Conservation (phyloP, 2,797 vertebrate genomes). For the Antennarius maculatus region DNA sequence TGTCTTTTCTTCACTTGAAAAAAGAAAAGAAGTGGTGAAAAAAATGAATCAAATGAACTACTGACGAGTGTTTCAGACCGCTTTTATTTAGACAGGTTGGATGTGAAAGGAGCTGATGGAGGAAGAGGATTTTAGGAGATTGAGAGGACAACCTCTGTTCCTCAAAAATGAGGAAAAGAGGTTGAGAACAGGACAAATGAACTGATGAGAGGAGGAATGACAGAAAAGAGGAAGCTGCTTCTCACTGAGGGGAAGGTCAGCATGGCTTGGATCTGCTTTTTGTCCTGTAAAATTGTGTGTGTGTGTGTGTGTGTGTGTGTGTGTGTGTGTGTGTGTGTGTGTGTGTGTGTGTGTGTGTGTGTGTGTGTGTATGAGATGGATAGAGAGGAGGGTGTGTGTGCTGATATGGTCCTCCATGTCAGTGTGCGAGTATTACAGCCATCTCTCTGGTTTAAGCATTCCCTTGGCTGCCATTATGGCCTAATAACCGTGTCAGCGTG, state of each 20-base stretch:
- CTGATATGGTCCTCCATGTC: constrained; percentile 47
- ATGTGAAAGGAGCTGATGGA: not conserved
- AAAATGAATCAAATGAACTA: not conserved
- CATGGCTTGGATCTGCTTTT: constrained; percentile 23
- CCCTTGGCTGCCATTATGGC: constrained; percentile 69
- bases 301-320: constrained; percentile 14
- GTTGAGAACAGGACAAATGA: not conserved
- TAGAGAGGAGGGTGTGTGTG: constrained; percentile 12
- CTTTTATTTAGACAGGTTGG: not conserved
- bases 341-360: constrained; percentile 5
- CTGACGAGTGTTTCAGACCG: not conserved
- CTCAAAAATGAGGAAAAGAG: not conserved
- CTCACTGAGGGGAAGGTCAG: constrained; percentile 59
- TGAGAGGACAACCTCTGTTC: not conserved
- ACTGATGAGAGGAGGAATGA: not conserved
- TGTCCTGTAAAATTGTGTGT: constrained; percentile 30
- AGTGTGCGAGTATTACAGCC: constrained; percentile 62
- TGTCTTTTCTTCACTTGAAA: not conserved
- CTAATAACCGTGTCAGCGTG: constrained; percentile 77
- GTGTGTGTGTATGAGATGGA: not conserved
- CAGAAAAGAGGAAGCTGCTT: constrained; percentile 18
- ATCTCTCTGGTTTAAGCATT: constrained; percentile 70
- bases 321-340: not conserved
- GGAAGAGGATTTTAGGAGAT: not conserved
- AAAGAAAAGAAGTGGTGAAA: not conserved